Evolutionary conservation across 1,140 invertebrate genomes (phyloP), one percentile per base, ranked within the genome.

Genomic region (Lasioglossum baleicum): DNA sequence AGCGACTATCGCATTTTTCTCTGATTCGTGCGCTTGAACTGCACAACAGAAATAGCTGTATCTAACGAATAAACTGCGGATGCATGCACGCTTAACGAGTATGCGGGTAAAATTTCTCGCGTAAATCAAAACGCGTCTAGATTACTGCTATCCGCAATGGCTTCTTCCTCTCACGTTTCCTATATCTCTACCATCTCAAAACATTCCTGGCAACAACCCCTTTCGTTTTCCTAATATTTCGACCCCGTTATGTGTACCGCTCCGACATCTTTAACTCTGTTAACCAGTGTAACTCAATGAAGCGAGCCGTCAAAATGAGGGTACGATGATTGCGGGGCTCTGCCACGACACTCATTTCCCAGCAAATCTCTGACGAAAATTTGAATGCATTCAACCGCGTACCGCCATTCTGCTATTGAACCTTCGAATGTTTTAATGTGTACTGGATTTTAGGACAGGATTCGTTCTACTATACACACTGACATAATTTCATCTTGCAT

Each of bases 61-160:
- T 75, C 51, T 20, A 56, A 31, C n/a, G 35, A 22, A 22, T 17
- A 48, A 73, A 73, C 70, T 63, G 26, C 42, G 31, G 20, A 26
- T 67, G 42, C 35, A 51, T 58, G 22, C 56, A 42, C 53, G 64
- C 64, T 67, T 67, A 66, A 56, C 48, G 64, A 75, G 73, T 56
- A 66, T 40, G 44, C 61, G 63, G 61, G 15, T 58, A 58, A 75
- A 75, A 75, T 75, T 67, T 75, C 64, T 58, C 63, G 64, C 15
- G 51, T 67, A 75, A 75, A 75, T 67, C 73, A 67, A 67, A 67
- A 67, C 64, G 56, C 51, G 64, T 26, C 20, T 64, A 58, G 51
- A 48, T 67, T 75, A 75, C 63, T 53, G 61, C 44, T 64, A 75
- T 26, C 42, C 44, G 22, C 48, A 66, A 56, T 58, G 63, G 73